Conservation (phyloP, 2,888 invertebrate genomes). For the Nebria brevicollis region DNA sequence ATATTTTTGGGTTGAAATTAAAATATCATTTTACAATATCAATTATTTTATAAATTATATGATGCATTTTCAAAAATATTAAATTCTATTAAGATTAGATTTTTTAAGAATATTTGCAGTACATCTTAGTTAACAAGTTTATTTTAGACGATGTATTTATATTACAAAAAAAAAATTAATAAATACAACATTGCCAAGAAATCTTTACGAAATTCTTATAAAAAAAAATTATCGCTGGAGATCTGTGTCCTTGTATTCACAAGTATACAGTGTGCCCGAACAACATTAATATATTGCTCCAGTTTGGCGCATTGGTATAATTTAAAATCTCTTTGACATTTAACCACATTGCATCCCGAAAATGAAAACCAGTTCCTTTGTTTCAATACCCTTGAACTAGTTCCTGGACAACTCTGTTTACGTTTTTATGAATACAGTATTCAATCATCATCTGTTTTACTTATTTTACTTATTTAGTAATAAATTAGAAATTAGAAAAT, state of each 20-base stretch:
- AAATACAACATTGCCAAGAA: too few relatives aligned
- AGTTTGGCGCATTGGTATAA: conserved; percentile 30
- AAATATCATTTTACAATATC: too few relatives aligned
- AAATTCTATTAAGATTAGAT: too few relatives aligned
- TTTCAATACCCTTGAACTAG: conserved; percentile 29
- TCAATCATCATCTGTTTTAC: neutral
- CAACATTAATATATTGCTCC: conserved; percentile 15
- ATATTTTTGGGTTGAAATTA: too few relatives aligned
- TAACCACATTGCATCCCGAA: conserved; percentile 33
- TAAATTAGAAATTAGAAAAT: too few relatives aligned
- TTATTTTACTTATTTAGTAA: too few relatives aligned
- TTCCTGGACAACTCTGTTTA: conserved; percentile 14
- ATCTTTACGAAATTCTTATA: neutral
- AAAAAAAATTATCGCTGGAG: neutral
- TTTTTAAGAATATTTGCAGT: too few relatives aligned
- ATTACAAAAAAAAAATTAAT: too few relatives aligned
- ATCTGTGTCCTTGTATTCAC: neutral
- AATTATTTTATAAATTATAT: too few relatives aligned
- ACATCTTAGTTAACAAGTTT: too few relatives aligned
- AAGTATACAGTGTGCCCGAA: neutral
- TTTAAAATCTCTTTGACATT: conserved; percentile 41
- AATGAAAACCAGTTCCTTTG: conserved; percentile 34
- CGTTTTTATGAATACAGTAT: neutral
- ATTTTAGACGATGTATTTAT: too few relatives aligned
- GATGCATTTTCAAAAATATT: too few relatives aligned